Conservation (phyloP, 1,140 invertebrate species). For the Drosophila orena region DNA sequence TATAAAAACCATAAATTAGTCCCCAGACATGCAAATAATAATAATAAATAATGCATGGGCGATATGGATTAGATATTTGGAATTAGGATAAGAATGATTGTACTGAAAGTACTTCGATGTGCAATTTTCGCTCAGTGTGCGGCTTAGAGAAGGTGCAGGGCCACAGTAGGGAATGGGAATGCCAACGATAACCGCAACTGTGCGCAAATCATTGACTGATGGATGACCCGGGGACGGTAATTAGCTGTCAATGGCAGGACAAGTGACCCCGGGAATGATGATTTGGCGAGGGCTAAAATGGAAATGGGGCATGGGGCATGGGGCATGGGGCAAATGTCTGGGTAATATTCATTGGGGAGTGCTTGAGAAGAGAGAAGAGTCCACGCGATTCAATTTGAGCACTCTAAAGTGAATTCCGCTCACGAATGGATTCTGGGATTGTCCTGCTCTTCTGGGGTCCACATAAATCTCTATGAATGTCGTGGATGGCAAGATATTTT, state of each 20-base stretch:
- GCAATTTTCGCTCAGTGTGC: background rate
- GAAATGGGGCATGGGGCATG: background rate
- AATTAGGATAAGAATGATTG: no score
- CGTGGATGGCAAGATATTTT: conserved; percentile 47
- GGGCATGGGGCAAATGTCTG: background rate
- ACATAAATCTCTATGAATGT: conserved; percentile 60
- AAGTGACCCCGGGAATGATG: conserved; percentile 29
- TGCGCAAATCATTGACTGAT: conserved; percentile 35
- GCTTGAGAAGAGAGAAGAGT: conserved; percentile 1
- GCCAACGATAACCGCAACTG: conserved; percentile 27
- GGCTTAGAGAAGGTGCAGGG: conserved; percentile 7
- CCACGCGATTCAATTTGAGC: conserved; percentile 39
- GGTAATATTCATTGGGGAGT: conserved; percentile 36
- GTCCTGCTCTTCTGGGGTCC: conserved; percentile 12
- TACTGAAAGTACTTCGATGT: no score
- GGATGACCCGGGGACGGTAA: conserved; percentile 50
- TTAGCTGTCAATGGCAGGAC: conserved; percentile 71
- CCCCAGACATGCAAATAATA: no score
- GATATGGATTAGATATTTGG: no score
- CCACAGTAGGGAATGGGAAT: background rate
- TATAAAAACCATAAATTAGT: background rate
- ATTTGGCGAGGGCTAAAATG: conserved; percentile 2
- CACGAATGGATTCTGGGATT: conserved; percentile 2
- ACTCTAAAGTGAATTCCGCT: conserved; percentile 47
- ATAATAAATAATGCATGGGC: no score